These are phyloP conservation scores for Trogon melanurus DNA, from an alignment of 2,113 vertebrate genomes.

Conservation along the genomic window DNA sequence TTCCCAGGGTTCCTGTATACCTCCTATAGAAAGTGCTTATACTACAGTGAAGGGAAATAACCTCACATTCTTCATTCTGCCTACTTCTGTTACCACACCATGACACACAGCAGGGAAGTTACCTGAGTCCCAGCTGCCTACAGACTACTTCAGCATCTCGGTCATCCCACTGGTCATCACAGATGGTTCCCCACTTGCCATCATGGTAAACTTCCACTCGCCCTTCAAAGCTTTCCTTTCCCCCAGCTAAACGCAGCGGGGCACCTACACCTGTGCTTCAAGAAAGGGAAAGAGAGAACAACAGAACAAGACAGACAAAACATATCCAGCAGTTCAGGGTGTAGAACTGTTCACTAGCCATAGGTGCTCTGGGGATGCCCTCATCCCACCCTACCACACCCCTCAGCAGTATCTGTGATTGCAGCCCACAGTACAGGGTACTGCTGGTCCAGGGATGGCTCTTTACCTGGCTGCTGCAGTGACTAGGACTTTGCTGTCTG, in stretches of 20 bases:
- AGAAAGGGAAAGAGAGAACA: conserved; percentile 42
- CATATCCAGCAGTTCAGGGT: not conserved
- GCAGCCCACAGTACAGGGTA: not conserved
- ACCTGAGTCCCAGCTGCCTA: conserved; percentile 89
- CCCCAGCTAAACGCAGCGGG: conserved; percentile 85
- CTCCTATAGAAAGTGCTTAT: not conserved
- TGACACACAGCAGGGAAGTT: not conserved
- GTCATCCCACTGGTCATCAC: conserved; percentile 92
- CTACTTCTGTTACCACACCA: not conserved
- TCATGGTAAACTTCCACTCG: conserved; percentile 88
- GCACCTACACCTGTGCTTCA: conserved; percentile 80
- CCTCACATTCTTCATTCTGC: not conserved
- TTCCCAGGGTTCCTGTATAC: not conserved
- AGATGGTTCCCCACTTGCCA: conserved; percentile 89
- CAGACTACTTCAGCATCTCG: conserved; percentile 91
- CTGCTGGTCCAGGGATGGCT: not conserved
- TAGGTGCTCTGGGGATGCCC: not conserved
- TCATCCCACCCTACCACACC: not conserved
- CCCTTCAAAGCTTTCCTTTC: conserved; percentile 88
- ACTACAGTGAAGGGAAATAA: not conserved
- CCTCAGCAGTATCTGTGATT: not conserved
- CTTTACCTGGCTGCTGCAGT: not conserved
- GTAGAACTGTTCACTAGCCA: not conserved
- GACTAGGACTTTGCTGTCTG: not conserved
- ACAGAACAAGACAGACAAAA: not conserved